These are phyloP conservation scores for Trematomus bernacchii DNA, from an alignment of 2,797 vertebrate species.

Conservation along the genomic window DNA sequence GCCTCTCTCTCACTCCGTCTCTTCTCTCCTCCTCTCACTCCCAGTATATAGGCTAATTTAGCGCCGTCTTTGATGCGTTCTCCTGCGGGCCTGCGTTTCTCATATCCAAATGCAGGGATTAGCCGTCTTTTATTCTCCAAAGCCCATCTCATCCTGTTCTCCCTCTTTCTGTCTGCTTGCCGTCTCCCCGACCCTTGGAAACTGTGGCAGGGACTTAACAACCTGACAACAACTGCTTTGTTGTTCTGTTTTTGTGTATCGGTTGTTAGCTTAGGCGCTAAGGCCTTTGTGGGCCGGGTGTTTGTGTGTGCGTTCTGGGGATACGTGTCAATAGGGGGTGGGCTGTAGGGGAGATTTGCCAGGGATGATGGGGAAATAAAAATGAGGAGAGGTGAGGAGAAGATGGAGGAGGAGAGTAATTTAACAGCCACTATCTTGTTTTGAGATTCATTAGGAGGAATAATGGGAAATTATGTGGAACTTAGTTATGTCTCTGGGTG, in stretches of 20 bases:
- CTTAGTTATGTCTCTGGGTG: constrained; percentile 84
- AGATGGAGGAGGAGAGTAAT: constrained; percentile 61
- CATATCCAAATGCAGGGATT: constrained; percentile 92
- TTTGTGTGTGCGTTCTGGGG: constrained; percentile 67
- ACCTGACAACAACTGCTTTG: constrained; percentile 81
- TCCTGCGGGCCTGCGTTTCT: constrained; percentile 88
- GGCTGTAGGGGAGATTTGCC: constrained; percentile 66
- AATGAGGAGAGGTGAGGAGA: constrained; percentile 60
- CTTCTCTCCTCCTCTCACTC: constrained; percentile 71
- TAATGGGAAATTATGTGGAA: constrained; percentile 86
- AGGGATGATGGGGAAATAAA: constrained; percentile 67
- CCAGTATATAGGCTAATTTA: constrained; percentile 87
- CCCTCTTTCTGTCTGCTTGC: constrained; percentile 75
- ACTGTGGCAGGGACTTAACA: constrained; percentile 82
- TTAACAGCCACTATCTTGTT: constrained; percentile 80
- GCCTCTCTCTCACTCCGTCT: constrained; percentile 72
- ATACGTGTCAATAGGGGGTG: constrained; percentile 66
- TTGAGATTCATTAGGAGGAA: constrained; percentile 88
- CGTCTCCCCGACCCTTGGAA: constrained; percentile 80
- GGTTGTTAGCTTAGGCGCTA: constrained; percentile 80
- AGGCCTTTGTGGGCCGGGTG: constrained; percentile 75
- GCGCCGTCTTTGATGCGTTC: constrained; percentile 88
- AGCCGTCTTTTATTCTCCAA: constrained; percentile 88
- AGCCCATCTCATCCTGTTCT: constrained; percentile 88
- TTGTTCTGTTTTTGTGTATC: constrained; percentile 84